These are phyloP conservation scores for Naso thynnoides DNA, from an alignment of 2,797 vertebrate species.

Conservation along the genomic window DNA sequence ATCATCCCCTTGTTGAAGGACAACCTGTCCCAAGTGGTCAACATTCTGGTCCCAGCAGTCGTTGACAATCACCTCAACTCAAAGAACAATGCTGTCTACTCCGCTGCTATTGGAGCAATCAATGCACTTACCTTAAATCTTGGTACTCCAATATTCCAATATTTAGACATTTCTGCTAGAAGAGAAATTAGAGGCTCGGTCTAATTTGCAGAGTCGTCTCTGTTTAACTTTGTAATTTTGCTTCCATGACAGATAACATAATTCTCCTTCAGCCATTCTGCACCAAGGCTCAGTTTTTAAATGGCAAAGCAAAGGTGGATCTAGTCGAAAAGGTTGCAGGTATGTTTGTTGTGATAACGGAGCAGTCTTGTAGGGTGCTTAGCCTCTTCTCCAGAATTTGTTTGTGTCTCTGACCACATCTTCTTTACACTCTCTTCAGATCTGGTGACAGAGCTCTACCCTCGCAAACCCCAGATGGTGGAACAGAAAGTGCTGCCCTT, in stretches of 20 bases:
- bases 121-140: slow-evolving; percentile 89
- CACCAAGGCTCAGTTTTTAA: slow-evolving; percentile 94
- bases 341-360: slow-evolving; percentile 62
- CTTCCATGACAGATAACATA: slow-evolving; percentile 83
- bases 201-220: not conserved
- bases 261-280: slow-evolving; percentile 95
- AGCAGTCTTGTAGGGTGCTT: not conserved
- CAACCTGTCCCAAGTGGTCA: slow-evolving; percentile 90
- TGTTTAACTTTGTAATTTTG: slow-evolving; percentile 28
- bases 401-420: not conserved
- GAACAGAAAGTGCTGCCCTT: slow-evolving; percentile 91
- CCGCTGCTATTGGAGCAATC: slow-evolving; percentile 89
- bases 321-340: slow-evolving; percentile 94
- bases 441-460: slow-evolving; percentile 90
- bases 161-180: not conserved
- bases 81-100: slow-evolving; percentile 91
- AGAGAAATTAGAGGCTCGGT: not conserved
- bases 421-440: slow-evolving; percentile 74
- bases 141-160: slow-evolving; percentile 79
- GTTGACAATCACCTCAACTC: slow-evolving; percentile 99
- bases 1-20: slow-evolving; percentile 89
- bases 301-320: slow-evolving; percentile 94
- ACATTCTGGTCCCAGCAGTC: slow-evolving; percentile 92
- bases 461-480: slow-evolving; percentile 89
- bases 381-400: not conserved